Conservation (phyloP, 2,888 invertebrate species). For the Lysandra coridon region DNA sequence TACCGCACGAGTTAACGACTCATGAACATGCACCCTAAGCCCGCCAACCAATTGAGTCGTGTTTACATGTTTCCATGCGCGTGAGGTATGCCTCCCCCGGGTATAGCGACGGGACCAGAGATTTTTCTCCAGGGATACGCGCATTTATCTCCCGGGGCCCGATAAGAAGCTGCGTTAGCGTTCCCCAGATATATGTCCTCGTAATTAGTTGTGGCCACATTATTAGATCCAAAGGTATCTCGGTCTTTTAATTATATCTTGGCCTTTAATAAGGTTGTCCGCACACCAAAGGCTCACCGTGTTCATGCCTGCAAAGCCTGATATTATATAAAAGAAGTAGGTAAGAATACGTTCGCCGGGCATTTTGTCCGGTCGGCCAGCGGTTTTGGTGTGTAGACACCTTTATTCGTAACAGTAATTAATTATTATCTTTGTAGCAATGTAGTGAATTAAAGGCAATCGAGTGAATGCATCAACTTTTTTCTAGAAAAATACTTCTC, state of each 20-base stretch:
- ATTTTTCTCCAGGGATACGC: constrained; percentile 65
- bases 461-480: background rate
- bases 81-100: constrained; percentile 60
- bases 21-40: background rate
- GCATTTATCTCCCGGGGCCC: constrained; percentile 52
- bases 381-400: too few relatives aligned
- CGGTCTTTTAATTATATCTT: constrained; percentile 4
- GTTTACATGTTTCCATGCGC: constrained; percentile 46
- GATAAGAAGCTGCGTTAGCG: constrained; percentile 31
- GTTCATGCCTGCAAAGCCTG: too few relatives aligned
- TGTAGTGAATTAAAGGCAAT: background rate
- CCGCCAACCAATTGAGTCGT: constrained; percentile 30
- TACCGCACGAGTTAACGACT: too few relatives aligned
- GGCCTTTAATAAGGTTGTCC: background rate
- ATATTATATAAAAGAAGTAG: too few relatives aligned
- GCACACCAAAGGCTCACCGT: too few relatives aligned
- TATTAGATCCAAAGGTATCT: background rate
- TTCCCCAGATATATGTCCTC: constrained; percentile 30
- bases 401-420: background rate
- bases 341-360: too few relatives aligned
- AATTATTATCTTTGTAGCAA: background rate
- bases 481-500: background rate
- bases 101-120: constrained; percentile 56
- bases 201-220: constrained; percentile 17
- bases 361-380: too few relatives aligned